These are phyloP conservation scores for Drosophila niveifrons DNA, from an alignment of 2,888 invertebrate species.

Conservation along the genomic window DNA sequence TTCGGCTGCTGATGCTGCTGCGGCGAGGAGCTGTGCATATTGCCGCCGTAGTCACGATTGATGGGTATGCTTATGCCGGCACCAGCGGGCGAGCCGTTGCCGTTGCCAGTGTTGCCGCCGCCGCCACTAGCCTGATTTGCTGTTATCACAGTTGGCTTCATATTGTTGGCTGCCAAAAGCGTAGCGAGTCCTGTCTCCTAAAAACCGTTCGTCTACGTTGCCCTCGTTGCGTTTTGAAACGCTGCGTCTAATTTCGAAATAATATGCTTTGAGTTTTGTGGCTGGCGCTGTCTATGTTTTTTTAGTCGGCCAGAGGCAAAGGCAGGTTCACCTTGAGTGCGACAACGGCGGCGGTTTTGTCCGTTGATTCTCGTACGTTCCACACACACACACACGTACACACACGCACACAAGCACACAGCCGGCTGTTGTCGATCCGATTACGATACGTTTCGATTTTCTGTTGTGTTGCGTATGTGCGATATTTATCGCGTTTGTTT, in stretches of 20 bases:
- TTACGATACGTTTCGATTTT: slow-evolving; percentile 38
- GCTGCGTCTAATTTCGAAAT: slow-evolving; percentile 52
- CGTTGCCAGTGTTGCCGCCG: slow-evolving; percentile 19
- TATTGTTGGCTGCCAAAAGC: slow-evolving; percentile 44
- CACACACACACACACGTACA: slow-evolving; percentile 9
- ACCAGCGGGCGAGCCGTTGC: slow-evolving; percentile 39
- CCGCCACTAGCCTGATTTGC: slow-evolving; percentile 60
- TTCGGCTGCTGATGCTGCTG: slow-evolving; percentile 59
- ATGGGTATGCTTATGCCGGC: slow-evolving; percentile 79
- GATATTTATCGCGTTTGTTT: slow-evolving; percentile 35
- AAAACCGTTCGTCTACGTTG: slow-evolving; percentile 29
- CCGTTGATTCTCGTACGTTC: slow-evolving; percentile 66
- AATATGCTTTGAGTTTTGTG: slow-evolving; percentile 45
- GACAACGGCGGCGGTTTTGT: slow-evolving; percentile 22
- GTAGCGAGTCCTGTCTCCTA: slow-evolving; percentile 38
- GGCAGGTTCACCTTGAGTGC: slow-evolving; percentile 72
- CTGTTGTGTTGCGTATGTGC: slow-evolving; percentile 13
- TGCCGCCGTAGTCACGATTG: slow-evolving; percentile 70
- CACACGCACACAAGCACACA: slow-evolving; percentile 14
- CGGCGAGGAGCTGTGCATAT: slow-evolving; percentile 51
- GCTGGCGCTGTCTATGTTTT: slow-evolving; percentile 35
- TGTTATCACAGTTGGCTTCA: slow-evolving; percentile 85
- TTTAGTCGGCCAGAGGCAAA: slow-evolving; percentile 12
- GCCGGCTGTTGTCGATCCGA: slow-evolving; percentile 31
- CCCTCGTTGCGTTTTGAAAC: slow-evolving; percentile 40